These are phyloP conservation scores for Lasioglossum baleicum DNA, from an alignment of 1,140 invertebrate species.

Conservation along the genomic window DNA sequence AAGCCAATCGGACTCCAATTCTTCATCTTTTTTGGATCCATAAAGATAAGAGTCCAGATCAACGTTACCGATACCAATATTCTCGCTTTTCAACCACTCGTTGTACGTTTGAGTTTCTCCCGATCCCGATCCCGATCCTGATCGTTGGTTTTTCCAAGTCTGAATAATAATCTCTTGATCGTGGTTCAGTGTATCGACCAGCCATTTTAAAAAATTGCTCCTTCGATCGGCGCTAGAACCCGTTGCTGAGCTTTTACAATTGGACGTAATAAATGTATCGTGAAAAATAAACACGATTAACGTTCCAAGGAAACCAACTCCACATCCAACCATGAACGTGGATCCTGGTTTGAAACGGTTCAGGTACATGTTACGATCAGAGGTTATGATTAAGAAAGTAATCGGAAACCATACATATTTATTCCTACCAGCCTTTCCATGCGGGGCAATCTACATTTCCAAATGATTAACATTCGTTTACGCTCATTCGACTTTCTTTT, in stretches of 20 bases:
- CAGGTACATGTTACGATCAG: slow-evolving; percentile 30
- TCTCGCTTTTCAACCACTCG: slow-evolving; percentile 64
- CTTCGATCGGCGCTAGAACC: background rate
- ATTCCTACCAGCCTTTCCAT: background rate
- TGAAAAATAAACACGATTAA: slow-evolving; percentile 40
- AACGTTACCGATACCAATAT: slow-evolving; percentile 49
- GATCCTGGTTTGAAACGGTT: slow-evolving; percentile 27
- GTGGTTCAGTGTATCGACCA: background rate
- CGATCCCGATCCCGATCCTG: slow-evolving; percentile 21
- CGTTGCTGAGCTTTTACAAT: background rate
- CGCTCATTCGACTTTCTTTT: background rate
- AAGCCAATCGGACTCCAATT: slow-evolving; percentile 73
- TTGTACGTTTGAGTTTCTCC: slow-evolving; percentile 54
- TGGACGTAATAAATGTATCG: slow-evolving; percentile 22
- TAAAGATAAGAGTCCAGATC: slow-evolving; percentile 71
- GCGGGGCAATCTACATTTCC: background rate
- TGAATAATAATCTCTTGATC: slow-evolving; percentile 35
- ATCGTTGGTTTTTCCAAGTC: slow-evolving; percentile 32
- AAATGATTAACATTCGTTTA: slow-evolving; percentile 33
- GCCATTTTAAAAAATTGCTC: slow-evolving; percentile 5
- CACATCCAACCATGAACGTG: slow-evolving; percentile 57
- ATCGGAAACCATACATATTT: background rate
- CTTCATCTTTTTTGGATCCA: slow-evolving; percentile 22
- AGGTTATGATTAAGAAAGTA: background rate
- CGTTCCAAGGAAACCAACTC: slow-evolving; percentile 59